Evolutionary conservation across 1,140 invertebrate genomes (phyloP).

Genomic region (Papilio polyxenes): DNA sequence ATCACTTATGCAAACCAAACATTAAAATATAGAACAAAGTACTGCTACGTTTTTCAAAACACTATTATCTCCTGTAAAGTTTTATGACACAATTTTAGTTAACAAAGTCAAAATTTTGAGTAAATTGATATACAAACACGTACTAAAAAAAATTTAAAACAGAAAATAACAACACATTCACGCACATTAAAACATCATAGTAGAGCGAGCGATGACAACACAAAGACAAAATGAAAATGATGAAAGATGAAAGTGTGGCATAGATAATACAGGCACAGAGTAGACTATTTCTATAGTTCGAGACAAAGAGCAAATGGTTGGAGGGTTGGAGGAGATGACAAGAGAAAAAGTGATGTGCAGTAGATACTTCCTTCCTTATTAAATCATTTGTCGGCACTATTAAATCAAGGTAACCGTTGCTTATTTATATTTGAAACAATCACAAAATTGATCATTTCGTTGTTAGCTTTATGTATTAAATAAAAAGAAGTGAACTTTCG

Average conservation of each 20-base stretch:
- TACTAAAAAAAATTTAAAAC: neutral
- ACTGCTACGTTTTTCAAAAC: neutral
- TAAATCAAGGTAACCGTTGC: too few species aligned
- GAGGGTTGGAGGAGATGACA: neutral
- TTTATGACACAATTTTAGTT: neutral
- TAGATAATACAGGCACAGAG: neutral
- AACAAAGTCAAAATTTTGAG: neutral
- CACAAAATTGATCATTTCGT: neutral
- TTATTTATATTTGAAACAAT: neutral
- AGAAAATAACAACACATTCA: neutral
- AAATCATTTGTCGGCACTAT: too few species aligned
- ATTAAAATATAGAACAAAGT: constrained; percentile 17
- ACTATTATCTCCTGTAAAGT: neutral
- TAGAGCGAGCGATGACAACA: neutral
- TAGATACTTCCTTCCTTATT: neutral
- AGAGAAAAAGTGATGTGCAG: neutral
- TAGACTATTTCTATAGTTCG: neutral
- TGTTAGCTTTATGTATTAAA: neutral
- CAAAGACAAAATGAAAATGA: neutral
- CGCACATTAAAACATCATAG: neutral
- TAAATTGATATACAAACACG: neutral
- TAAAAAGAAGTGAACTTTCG: neutral
- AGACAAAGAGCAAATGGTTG: neutral
- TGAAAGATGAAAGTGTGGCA: neutral
- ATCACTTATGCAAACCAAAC: constrained; percentile 11